These are phyloP conservation scores for Syngnathoides biaculeatus DNA, from an alignment of 2,113 vertebrate genomes.

Conservation along the genomic window DNA sequence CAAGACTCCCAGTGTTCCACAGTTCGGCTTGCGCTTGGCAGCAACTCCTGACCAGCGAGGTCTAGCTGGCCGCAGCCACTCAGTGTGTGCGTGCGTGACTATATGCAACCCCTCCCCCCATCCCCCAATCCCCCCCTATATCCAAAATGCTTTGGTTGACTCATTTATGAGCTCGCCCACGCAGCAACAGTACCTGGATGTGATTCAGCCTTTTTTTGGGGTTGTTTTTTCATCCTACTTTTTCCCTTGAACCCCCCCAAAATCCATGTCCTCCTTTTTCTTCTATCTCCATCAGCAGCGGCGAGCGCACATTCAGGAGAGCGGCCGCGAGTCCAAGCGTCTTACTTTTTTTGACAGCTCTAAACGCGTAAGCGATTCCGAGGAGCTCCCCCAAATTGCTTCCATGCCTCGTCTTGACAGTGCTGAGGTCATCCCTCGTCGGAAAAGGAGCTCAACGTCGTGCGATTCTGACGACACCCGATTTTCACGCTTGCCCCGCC, in stretches of 20 bases:
- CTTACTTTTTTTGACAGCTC: conserved; percentile 57
- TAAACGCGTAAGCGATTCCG: conserved; percentile 59
- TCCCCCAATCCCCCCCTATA: conserved; percentile 38
- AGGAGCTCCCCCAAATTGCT: conserved; percentile 64
- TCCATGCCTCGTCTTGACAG: conserved; percentile 67
- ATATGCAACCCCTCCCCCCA: conserved; percentile 46
- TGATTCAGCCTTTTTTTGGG: conserved; percentile 49
- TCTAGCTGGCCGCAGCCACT: conserved; percentile 60
- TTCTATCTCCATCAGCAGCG: conserved; percentile 29
- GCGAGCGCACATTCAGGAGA: conserved; percentile 42
- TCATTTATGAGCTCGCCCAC: conserved; percentile 62
- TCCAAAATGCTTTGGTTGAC: conserved; percentile 59
- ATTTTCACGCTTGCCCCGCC: conserved; percentile 47
- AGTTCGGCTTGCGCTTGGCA: conserved; percentile 71
- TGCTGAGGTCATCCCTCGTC: conserved; percentile 61
- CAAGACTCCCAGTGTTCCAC: conserved; percentile 71
- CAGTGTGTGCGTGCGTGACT: conserved; percentile 52
- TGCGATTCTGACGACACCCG: conserved; percentile 42
- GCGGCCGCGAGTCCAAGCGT: conserved; percentile 61
- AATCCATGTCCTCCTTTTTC: conserved; percentile 17
- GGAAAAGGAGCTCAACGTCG: conserved; percentile 21
- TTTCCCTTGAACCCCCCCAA: conserved; percentile 51
- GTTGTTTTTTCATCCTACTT: conserved; percentile 44
- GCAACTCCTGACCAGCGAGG: conserved; percentile 64
- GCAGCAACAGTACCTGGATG: conserved; percentile 44